phyloP scores from a whole-genome alignment of 2,888 invertebrate genomes.

The Drosophila glabriapex region DNA sequence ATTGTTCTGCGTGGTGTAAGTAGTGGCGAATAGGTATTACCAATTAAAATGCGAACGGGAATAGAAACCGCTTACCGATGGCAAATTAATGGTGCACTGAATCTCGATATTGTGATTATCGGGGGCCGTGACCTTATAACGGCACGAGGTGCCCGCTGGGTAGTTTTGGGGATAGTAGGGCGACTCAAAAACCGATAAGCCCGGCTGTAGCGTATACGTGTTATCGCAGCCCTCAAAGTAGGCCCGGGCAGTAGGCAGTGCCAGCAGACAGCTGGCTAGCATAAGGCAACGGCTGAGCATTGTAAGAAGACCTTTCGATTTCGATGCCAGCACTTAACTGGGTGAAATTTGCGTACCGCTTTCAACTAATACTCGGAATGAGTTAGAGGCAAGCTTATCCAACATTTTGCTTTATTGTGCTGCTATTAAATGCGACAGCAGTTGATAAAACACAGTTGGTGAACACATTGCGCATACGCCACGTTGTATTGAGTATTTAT shows the following conservation, averaged over 20 bases:
- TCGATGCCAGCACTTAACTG: conserved; percentile 63
- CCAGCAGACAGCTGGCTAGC: conserved; percentile 39
- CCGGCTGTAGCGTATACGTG: conserved; percentile 51
- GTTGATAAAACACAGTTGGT: conserved; percentile 71
- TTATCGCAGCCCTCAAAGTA: conserved; percentile 79
- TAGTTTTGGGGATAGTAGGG: conserved; percentile 80
- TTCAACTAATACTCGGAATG: conserved; percentile 52
- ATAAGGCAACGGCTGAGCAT: conserved; percentile 54
- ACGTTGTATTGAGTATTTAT: conserved; percentile 22
- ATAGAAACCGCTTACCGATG: conserved; percentile 63
- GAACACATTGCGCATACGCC: conserved; percentile 55
- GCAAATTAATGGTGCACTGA: conserved; percentile 71
- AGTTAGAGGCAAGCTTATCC: conserved; percentile 31
- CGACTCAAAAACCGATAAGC: conserved; percentile 74
- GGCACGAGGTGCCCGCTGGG: conserved; percentile 80
- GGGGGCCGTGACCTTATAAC: conserved; percentile 82
- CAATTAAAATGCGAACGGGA: neutral
- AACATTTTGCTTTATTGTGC: conserved; percentile 47
- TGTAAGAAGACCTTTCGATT: conserved; percentile 39
- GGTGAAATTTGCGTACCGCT: conserved; percentile 28
- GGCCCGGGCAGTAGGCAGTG: conserved; percentile 43
- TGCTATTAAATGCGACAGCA: conserved; percentile 51
- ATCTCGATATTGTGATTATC: conserved; percentile 70
- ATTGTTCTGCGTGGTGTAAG: conserved; percentile 29
- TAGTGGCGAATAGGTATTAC: neutral